These are phyloP conservation scores for Teleiodes luculella DNA, from an alignment of 2,888 invertebrate genomes.

Conservation along the genomic window DNA sequence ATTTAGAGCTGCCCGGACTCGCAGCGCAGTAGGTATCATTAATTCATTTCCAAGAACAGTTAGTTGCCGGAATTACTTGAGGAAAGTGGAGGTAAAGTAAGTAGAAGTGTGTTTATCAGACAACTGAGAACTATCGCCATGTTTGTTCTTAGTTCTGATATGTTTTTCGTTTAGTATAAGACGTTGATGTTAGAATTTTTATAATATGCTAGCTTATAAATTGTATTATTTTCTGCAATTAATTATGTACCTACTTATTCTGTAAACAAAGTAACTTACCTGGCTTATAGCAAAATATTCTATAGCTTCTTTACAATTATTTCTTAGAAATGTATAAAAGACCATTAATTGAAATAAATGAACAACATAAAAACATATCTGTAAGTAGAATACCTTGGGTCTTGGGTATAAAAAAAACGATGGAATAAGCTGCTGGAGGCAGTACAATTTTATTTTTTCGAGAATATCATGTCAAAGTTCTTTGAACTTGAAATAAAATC, in stretches of 20 bases:
- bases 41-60: conserved; percentile 18
- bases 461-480: not conserved
- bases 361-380: not conserved
- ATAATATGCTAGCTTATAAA: no score
- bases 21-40: conserved; percentile 16
- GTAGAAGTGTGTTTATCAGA: not conserved
- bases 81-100: not conserved
- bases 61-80: conserved; percentile 3
- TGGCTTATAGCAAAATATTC: no score
- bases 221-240: no score
- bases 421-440: not conserved
- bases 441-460: not conserved
- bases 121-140: not conserved
- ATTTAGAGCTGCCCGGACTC: conserved; percentile 25
- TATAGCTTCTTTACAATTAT: no score
- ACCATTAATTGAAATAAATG: no score
- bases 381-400: no score
- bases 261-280: no score
- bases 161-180: not conserved
- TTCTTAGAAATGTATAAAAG: no score
- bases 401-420: not conserved
- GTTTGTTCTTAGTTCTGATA: no score
- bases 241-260: no score
- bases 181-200: not conserved
- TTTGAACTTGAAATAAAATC: not conserved